Base-by-base conservation (phyloP, 2,113 vertebrate genomes). In the Butastur rufipennis region DNA sequence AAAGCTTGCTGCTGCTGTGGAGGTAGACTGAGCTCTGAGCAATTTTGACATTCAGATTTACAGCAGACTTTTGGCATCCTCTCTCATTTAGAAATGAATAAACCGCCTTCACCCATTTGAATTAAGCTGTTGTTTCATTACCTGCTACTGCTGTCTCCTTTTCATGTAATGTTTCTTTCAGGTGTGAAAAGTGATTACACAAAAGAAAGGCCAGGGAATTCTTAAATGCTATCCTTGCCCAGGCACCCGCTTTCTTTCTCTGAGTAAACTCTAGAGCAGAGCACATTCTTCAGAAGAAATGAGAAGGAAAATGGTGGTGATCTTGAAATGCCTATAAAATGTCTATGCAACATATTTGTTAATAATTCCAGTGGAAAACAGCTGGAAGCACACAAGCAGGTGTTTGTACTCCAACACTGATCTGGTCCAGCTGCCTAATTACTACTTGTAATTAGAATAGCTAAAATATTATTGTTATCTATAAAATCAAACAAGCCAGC, bases 41-140 rank as follows among this genome's bases (percentile, higher is more conserved):
- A 96, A 88, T 97, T 96, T 91, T 95, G 93, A 93, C 88, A 84
- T 95, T 95, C 88, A 92, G 74, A 86, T 96, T 95, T 95, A 88
- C 77, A 92, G 93, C 68, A 66, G 86, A 90, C 48, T 95, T 97
- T 73, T 94, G 84, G 86, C 95, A 95, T 93, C 56, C 48, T 92
- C 71, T 94, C 83, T 95, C 62, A 87, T 95, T 94, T 90, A 73
- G 77, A 86, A 93, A 93, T 87, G 58, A 96, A 97, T 81, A 93
- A 96, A 91, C 81, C 22, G 7, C 96, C 43, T 94, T 95, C 87
- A 84, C 13, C 56, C 38, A n/a, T 96, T 90, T 96, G 94, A 97
- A 94, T 96, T 88, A 94, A 96, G 40, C 82, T 86, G 75, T 82
- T 95, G 74, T 97, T 97, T 96, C 63, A 78, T 92, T 95, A 87